phyloP scores from a whole-genome alignment of 2,888 invertebrate species.

The Nomada fucata region DNA sequence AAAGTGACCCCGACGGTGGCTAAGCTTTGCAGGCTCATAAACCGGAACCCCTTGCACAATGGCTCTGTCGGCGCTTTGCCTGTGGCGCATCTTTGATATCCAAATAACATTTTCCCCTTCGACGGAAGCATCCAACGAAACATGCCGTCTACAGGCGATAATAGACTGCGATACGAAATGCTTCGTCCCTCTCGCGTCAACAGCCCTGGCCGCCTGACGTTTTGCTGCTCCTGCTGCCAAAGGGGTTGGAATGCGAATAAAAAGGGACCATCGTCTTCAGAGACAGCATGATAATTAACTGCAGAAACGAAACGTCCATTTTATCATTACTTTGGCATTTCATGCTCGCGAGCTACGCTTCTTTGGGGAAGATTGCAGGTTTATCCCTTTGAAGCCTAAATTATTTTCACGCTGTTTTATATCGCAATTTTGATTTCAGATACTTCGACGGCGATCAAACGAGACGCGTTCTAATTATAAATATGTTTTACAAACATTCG shows the following conservation, averaged over 20 bases:
- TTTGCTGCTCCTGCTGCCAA: constrained; percentile 27
- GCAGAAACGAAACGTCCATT: constrained; percentile 23
- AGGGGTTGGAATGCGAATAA: constrained; percentile 30
- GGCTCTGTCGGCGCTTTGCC: constrained; percentile 63
- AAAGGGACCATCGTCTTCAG: constrained; percentile 35
- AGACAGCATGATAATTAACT: constrained; percentile 38
- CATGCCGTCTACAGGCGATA: constrained; percentile 57
- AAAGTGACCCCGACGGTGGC: constrained; percentile 22
- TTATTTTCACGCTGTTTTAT: too few relatives aligned
- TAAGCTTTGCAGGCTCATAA: constrained; percentile 65
- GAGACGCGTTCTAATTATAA: too few relatives aligned
- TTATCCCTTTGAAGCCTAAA: too few relatives aligned
- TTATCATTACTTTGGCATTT: constrained; percentile 32
- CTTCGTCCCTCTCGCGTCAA: constrained; percentile 6
- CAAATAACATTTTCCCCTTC: constrained; percentile 76
- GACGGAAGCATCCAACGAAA: constrained; percentile 62
- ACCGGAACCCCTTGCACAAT: constrained; percentile 68
- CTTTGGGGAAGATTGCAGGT: too few relatives aligned
- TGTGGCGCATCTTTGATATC: constrained; percentile 74
- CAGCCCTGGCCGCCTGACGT: constrained; percentile 19
- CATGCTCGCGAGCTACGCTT: too few relatives aligned
- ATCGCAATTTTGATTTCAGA: too few relatives aligned
- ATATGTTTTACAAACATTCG: too few relatives aligned
- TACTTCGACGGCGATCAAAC: too few relatives aligned
- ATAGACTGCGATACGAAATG: constrained; percentile 64